Percentiles rank a stretch among this genome's conserved stretches.
Evolutionary conservation across 2,888 invertebrate species (phyloP).

Genomic region (Crocallis elinguaria): DNA sequence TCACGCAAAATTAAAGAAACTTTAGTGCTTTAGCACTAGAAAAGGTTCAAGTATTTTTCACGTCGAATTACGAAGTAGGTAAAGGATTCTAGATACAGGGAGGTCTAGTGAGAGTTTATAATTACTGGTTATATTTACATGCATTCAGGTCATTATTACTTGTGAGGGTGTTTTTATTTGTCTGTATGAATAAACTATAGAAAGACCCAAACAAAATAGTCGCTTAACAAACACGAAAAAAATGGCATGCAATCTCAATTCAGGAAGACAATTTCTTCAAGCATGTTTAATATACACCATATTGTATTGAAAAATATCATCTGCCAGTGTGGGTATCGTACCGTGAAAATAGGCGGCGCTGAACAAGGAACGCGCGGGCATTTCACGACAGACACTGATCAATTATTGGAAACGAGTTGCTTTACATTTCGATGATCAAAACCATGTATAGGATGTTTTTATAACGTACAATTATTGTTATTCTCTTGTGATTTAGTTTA

Average conservation of each 20-base stretch:
- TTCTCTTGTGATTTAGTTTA: too few species aligned
- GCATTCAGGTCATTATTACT: not conserved
- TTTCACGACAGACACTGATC: slow-evolving; percentile 3
- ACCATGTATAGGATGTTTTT: too few species aligned
- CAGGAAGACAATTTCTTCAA: slow-evolving; percentile 27
- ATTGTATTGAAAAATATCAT: slow-evolving; percentile 32
- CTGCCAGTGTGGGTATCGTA: slow-evolving; percentile 27
- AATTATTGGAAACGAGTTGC: not conserved
- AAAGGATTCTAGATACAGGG: too few species aligned
- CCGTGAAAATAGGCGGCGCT: slow-evolving; percentile 28
- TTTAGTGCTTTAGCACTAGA: too few species aligned
- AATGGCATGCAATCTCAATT: slow-evolving; percentile 16
- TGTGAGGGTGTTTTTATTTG: not conserved
- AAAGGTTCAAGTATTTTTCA: too few species aligned
- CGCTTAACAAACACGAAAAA: slow-evolving; percentile 9
- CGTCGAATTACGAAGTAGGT: too few species aligned
- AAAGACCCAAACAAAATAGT: slow-evolving; percentile 9
- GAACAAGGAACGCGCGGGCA: slow-evolving; percentile 18
- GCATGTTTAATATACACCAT: slow-evolving; percentile 21
- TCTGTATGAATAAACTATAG: not conserved
- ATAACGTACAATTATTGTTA: too few species aligned
- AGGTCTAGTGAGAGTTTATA: too few species aligned
- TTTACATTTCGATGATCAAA: not conserved
- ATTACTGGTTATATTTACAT: too few species aligned
- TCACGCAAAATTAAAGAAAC: too few species aligned